Conservation (phyloP, 2,113 vertebrate species). For the Platanista minor region DNA sequence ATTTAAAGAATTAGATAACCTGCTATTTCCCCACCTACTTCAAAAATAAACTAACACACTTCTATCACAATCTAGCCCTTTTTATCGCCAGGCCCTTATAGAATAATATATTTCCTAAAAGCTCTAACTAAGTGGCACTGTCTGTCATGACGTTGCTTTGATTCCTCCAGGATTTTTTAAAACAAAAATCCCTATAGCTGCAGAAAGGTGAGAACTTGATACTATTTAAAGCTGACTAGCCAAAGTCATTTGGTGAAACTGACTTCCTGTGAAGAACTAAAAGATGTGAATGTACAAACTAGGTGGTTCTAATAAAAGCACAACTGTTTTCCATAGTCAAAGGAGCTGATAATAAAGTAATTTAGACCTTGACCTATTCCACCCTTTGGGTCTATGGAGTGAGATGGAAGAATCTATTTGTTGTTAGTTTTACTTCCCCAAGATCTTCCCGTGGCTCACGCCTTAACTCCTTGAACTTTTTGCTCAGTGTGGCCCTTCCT, state of each 20-base stretch:
- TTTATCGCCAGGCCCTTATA: background rate
- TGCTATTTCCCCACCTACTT: background rate
- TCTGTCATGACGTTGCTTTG: background rate
- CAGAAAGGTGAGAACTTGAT: background rate
- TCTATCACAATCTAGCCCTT: background rate
- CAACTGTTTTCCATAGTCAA: background rate
- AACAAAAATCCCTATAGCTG: background rate
- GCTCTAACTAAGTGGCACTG: background rate
- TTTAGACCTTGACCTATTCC: background rate
- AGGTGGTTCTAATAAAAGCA: background rate
- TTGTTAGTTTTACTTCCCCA: background rate
- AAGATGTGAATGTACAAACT: background rate
- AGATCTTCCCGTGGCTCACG: background rate
- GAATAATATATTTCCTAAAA: conserved; percentile 42
- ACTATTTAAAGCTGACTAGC: background rate
- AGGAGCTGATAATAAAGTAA: background rate
- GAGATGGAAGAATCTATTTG: background rate
- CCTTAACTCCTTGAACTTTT: background rate
- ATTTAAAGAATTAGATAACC: conserved; percentile 10
- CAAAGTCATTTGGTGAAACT: background rate
- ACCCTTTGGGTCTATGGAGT: background rate
- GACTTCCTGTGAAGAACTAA: conserved; percentile 3
- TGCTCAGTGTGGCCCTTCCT: background rate
- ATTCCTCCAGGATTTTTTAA: conserved; percentile 25
- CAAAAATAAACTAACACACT: background rate